Evolutionary conservation across 2,113 vertebrate genomes (phyloP).

Genomic region (Upupa epops): DNA sequence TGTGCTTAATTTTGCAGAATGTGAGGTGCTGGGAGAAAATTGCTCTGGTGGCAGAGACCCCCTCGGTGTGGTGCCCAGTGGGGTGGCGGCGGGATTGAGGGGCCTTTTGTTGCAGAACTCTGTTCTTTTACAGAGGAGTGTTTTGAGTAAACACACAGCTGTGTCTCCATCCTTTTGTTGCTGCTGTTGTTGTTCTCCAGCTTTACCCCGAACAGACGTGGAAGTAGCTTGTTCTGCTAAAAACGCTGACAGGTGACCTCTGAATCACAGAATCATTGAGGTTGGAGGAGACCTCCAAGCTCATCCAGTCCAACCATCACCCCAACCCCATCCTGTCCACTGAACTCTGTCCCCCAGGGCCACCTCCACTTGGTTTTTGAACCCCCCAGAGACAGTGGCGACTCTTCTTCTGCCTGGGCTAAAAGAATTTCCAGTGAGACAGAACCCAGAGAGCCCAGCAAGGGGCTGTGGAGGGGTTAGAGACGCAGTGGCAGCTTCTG

Average conservation of each 20-base stretch:
- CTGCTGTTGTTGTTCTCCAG: background rate
- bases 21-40: conserved; percentile 9
- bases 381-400: too few species aligned
- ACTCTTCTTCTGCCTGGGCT: too few species aligned
- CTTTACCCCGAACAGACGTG: background rate
- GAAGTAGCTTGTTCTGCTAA: background rate
- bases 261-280: too few species aligned
- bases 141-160: conserved; percentile 38
- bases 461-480: background rate
- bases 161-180: background rate
- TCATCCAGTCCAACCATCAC: too few species aligned
- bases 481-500: background rate
- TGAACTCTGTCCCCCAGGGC: too few species aligned
- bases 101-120: conserved; percentile 37
- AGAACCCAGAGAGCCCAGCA: background rate
- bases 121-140: conserved; percentile 3
- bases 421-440: background rate
- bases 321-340: too few species aligned
- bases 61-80: conserved; percentile 9
- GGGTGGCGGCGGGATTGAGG: conserved; percentile 49
- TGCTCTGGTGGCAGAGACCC: background rate
- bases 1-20: conserved; percentile 43
- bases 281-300: too few species aligned
- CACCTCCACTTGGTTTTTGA: too few species aligned
- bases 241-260: background rate